Percentiles rank a stretch among this genome's conserved stretches.
Conservation (phyloP, 1,140 invertebrate species). For the Heliconius hermathena region DNA sequence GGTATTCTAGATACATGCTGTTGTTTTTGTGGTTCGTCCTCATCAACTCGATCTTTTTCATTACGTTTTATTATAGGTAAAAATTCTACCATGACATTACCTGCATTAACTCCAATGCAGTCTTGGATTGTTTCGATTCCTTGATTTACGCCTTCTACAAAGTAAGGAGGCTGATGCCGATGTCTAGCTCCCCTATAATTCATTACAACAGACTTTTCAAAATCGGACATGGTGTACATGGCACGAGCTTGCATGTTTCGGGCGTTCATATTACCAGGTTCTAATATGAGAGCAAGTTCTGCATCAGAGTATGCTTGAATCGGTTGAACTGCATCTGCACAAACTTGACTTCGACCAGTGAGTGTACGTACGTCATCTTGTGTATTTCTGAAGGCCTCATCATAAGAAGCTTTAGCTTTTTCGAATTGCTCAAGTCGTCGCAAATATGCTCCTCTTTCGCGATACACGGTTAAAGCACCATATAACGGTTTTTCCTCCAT, state of each 20-base stretch:
- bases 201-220: constrained; percentile 81
- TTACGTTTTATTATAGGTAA: constrained; percentile 69
- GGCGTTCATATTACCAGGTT: constrained; percentile 75
- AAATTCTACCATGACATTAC: constrained; percentile 73
- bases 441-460: constrained; percentile 79
- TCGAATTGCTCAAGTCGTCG: constrained; percentile 79
- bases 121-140: constrained; percentile 75
- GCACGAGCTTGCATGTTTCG: constrained; percentile 80
- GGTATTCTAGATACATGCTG: constrained; percentile 69
- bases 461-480: constrained; percentile 78
- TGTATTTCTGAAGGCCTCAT: constrained; percentile 75
- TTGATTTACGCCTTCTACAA: constrained; percentile 80
- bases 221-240: constrained; percentile 82
- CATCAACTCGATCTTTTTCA: constrained; percentile 58
- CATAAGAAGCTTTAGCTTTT: constrained; percentile 75
- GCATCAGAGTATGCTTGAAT: constrained; percentile 79
- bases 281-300: constrained; percentile 74
- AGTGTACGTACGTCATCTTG: constrained; percentile 78
- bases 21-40: constrained; percentile 55
- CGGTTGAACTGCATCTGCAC: constrained; percentile 78
- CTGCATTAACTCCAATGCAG: constrained; percentile 70
- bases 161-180: constrained; percentile 81
- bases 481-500: constrained; percentile 79
- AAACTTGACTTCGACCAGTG: constrained; percentile 75
- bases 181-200: constrained; percentile 72